phyloP scores from a whole-genome alignment of 2,113 vertebrate genomes.

The Athene noctua region DNA sequence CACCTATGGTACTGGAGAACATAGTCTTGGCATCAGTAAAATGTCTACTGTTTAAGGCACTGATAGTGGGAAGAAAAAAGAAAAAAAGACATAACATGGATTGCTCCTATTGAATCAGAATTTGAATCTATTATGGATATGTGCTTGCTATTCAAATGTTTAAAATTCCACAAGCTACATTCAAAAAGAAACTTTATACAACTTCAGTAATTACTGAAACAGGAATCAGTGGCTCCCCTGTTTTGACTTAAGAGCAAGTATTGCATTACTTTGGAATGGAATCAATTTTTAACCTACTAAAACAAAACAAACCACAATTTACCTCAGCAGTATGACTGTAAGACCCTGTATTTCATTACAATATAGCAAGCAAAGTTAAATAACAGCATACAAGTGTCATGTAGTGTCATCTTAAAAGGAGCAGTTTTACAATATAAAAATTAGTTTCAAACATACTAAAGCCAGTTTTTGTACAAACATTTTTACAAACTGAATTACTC shows the following conservation, averaged over 20 bases:
- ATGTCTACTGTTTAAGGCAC: constrained; percentile 68
- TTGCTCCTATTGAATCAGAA: neutral
- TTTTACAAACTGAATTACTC: constrained; percentile 55
- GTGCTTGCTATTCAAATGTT: neutral
- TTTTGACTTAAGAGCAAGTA: neutral
- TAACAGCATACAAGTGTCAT: neutral
- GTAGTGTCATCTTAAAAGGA: neutral
- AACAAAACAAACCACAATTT: neutral
- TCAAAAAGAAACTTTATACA: neutral
- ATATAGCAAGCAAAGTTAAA: constrained; percentile 36
- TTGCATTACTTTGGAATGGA: constrained; percentile 9
- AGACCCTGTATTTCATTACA: constrained; percentile 37
- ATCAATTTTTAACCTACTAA: neutral
- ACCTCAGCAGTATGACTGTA: constrained; percentile 41
- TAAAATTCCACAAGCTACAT: neutral
- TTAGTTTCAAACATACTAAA: constrained; percentile 48
- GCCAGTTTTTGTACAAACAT: constrained; percentile 47
- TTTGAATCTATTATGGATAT: neutral
- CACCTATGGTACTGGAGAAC: neutral
- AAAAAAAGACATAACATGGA: neutral
- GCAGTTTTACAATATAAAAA: constrained; percentile 42
- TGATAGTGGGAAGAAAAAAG: neutral
- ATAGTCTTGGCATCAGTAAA: constrained; percentile 9
- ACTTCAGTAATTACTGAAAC: neutral
- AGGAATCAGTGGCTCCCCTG: neutral